Evolutionary conservation across 2,797 vertebrate species (phyloP).

Genomic region (Anabas testudineus): DNA sequence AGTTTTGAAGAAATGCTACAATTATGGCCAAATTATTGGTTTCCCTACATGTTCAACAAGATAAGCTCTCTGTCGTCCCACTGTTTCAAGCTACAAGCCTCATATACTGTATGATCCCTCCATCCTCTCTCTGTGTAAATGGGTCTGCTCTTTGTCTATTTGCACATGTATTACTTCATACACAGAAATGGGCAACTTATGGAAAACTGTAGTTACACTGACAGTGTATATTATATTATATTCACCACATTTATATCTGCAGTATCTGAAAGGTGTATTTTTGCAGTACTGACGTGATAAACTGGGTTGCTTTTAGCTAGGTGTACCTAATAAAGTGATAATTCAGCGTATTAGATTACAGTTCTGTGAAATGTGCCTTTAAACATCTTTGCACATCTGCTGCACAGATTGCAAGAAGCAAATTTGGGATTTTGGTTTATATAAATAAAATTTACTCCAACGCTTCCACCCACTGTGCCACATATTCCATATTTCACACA

Average conservation of each 20-base stretch:
- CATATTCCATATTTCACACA: not conserved
- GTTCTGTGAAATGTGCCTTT: not conserved
- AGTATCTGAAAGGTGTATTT: too few species aligned
- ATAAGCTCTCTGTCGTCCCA: not conserved
- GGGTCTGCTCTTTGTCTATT: not conserved
- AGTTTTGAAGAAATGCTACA: constrained; percentile 8
- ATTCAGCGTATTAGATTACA: not conserved
- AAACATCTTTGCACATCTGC: not conserved
- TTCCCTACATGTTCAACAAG: not conserved
- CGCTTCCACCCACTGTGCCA: too few species aligned
- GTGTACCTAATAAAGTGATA: too few species aligned
- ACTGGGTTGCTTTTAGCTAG: too few species aligned
- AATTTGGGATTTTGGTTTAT: not conserved
- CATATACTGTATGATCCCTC: not conserved
- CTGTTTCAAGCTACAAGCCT: not conserved
- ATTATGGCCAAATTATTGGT: constrained; percentile 5
- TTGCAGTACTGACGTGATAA: too few species aligned
- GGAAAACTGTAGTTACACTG: not conserved
- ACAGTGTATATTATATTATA: too few species aligned
- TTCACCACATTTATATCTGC: too few species aligned
- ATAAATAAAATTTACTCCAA: not conserved
- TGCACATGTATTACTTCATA: not conserved
- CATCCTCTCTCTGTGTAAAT: not conserved
- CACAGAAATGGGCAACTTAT: not conserved
- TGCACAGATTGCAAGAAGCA: not conserved